Evolutionary conservation across 2,888 invertebrate species (phyloP), one percentile per base, ranked within the genome.

Genomic region (Drosophila hawaiiensis): DNA sequence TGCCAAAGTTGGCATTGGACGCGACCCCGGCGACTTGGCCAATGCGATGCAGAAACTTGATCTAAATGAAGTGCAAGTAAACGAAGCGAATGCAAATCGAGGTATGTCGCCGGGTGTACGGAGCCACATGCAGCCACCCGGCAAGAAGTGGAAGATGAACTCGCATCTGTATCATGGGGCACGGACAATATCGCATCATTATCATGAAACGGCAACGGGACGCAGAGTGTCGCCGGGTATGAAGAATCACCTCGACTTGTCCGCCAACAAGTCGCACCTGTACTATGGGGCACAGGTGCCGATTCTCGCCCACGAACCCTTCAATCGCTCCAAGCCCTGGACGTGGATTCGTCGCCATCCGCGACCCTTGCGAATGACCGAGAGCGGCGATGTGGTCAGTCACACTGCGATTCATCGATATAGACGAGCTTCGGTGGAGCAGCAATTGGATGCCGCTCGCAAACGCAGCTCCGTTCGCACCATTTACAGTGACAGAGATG

Each of bases 301-400:
- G 0, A 55, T 84, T 0, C 55, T 78, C 0, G 4, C 22, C 0
- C 76, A 83, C 14, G 54, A 71, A 22, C 82, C 84, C 37, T 84
- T 69, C 28, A 25, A 76, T n/a, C 10, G 3, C 6, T n/a, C 22
- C 0, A 52, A 78, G 2, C 52, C 69, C 0, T 58, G 50, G 54
- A 78, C 69, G 4, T 81, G 78, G 73, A 14, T 78, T 14, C 71
- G 82, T 0, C 78, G 82, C 9, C 82, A 78, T 59, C 84, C 82
- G 3, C 5, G 22, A 0, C 25, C 56, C 10, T 0, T 10, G 2
- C 59, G 79, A 0, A 6, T 84, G 37, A 19, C 50, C 12, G 22
- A 53, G 0, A 2, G 0, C 5, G 58, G 67, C 0, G 1, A 19
- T 0, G 0, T 68, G 0, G 9, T 47, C 2, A 16, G 10, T 0